Percentiles rank a stretch among this genome's conserved stretches.
These are phyloP conservation scores for Trichomalopsis sarcophagae DNA, from an alignment of 1,140 invertebrate genomes.

Conservation along the genomic window DNA sequence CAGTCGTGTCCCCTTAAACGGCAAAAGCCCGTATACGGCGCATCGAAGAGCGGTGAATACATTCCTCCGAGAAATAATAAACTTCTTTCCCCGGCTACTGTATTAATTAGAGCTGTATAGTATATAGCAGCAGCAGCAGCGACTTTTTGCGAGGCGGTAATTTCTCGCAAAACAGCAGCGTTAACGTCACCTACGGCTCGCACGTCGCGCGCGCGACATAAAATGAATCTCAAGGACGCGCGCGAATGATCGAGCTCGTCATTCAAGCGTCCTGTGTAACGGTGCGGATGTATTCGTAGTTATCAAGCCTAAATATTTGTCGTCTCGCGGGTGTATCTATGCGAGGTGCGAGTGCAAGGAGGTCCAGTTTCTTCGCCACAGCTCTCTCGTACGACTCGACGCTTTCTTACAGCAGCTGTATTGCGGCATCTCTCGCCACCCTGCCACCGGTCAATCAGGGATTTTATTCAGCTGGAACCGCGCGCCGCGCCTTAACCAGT, in stretches of 20 bases:
- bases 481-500: conserved; percentile 64
- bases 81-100: conserved; percentile 13
- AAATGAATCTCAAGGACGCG: neutral
- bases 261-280: neutral
- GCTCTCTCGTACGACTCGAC: conserved; percentile 58
- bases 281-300: neutral
- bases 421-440: conserved; percentile 56
- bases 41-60: conserved; percentile 9
- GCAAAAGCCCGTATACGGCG: conserved; percentile 30
- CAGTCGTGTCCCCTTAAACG: conserved; percentile 4
- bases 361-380: neutral
- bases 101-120: conserved; percentile 39
- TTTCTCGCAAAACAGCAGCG: conserved; percentile 32
- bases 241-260: neutral
- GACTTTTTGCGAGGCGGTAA: conserved; percentile 31
- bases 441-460: conserved; percentile 69
- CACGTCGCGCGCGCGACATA: neutral
- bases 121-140: neutral
- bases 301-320: neutral
- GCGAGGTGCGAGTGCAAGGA: neutral
- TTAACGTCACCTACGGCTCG: conserved; percentile 31
- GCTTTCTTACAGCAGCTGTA: conserved; percentile 60
- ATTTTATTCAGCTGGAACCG: conserved; percentile 68
- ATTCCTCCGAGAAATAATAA: conserved; percentile 38
- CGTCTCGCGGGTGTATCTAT: neutral